phyloP scores from a whole-genome alignment of 2,797 vertebrate species.

The Steatocranus sp. region DNA sequence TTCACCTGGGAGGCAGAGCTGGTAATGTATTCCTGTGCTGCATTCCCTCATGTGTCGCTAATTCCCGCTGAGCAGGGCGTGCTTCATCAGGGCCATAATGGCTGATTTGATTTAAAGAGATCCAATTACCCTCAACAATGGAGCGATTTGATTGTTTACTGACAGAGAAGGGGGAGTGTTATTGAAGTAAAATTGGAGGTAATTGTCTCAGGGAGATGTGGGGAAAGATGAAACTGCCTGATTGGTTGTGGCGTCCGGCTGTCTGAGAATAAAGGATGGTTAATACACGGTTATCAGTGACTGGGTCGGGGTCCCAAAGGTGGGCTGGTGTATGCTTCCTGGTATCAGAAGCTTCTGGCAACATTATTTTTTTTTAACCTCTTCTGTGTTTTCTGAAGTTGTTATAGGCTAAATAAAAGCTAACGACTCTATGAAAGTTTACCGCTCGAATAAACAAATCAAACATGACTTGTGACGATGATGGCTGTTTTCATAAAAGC shows the following conservation, averaged over 20 bases:
- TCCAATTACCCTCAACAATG: constrained; percentile 71
- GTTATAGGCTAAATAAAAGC: not conserved
- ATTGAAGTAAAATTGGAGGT: constrained; percentile 69
- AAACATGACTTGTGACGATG: not conserved
- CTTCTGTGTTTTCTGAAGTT: not conserved
- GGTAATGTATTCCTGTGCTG: constrained; percentile 54
- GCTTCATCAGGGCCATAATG: constrained; percentile 67
- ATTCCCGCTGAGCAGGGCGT: constrained; percentile 39
- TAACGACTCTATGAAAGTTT: not conserved
- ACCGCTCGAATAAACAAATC: not conserved
- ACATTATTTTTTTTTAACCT: not conserved
- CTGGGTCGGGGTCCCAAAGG: constrained; percentile 9
- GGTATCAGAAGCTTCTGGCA: constrained; percentile 1
- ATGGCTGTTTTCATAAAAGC: not conserved
- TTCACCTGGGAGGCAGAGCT: constrained; percentile 55
- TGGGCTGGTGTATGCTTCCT: not conserved
- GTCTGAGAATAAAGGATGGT: constrained; percentile 41
- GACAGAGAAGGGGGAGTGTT: constrained; percentile 62
- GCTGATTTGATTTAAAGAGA: constrained; percentile 75
- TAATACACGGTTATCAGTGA: constrained; percentile 33
- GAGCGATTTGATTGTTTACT: constrained; percentile 73
- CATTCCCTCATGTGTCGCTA: constrained; percentile 56
- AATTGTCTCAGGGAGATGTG: constrained; percentile 70
- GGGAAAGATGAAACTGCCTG: constrained; percentile 50
- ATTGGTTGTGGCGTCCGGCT: constrained; percentile 44